These are phyloP conservation scores for Tyrannus savana DNA, from an alignment of 2,113 vertebrate genomes.

Conservation along the genomic window DNA sequence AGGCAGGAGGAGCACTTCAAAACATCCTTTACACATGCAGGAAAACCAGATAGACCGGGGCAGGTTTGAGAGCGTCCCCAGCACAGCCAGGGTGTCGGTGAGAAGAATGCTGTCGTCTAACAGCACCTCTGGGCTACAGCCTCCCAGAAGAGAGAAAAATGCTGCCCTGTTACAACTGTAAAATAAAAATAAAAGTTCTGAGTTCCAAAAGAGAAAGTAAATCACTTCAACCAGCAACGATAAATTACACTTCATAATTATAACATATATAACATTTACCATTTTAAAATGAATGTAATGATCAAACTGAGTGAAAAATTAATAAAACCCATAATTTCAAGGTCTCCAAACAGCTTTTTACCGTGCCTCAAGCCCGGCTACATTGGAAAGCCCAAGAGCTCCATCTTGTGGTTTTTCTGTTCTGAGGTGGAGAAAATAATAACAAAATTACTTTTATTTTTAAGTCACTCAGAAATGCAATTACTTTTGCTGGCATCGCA, in stretches of 20 bases:
- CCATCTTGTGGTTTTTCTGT: constrained; percentile 59
- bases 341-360: background rate
- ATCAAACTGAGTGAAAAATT: constrained; percentile 41
- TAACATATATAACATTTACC: background rate
- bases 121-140: background rate
- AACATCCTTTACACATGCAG: background rate
- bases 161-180: background rate
- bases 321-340: constrained; percentile 19
- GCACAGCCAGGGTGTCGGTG: background rate
- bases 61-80: background rate
- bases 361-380: accelerated
- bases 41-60: background rate
- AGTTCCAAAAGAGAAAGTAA: background rate
- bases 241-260: background rate
- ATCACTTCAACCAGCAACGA: background rate
- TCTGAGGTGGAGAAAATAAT: background rate
- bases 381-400: constrained; percentile 60
- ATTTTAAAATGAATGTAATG: constrained; percentile 10
- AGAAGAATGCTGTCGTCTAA: background rate
- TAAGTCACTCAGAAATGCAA: background rate
- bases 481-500: constrained; percentile 20
- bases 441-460: background rate
- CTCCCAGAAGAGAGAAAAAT: background rate
- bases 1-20: background rate
- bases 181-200: background rate